Evolutionary conservation across 2,888 invertebrate species (phyloP), one percentile per base, ranked within the genome.

Genomic region (Mimumesa dahlbomi): DNA sequence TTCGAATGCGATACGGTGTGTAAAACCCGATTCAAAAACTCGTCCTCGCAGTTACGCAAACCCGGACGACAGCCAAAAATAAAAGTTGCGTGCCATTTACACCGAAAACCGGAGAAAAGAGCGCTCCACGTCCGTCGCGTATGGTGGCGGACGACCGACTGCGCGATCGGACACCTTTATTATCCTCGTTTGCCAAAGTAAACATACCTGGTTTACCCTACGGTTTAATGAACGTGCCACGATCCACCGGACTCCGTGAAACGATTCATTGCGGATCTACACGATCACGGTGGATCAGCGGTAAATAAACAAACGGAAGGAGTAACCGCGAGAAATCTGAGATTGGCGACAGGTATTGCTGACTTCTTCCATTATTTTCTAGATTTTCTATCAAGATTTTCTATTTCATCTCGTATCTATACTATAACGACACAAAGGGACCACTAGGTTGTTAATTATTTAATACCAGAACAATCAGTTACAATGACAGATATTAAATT

Each of bases 41-140:
- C 74, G 81, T 79, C 75, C 53, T 80, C 75, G 68, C 75, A 73
- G 78, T 83, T 81, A 77, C 79, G 78, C 70, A 77, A 84, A 83
- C 29, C 16, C 31, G 34, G 5, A 43, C 29, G 53, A 29, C 22
- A 13, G 29, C 19, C 46, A 9, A 42, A 45, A 46, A 61, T 59
- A 66, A 56, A 53, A 59, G 43, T 56, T 45, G 58, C 16, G 13
- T 18, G 43, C 29, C 57, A 43, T 70, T 66, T 58, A 25, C 46
- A 29, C 46, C 45, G 62, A 73, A 69, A 63, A 53, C 13, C 48
- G 31, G 48, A 58, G 71, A 42, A 49, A 65, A 75, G 18, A 18
- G 54, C 40, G 22, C 29, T 40, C 29, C 45, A 7, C 46, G 57
- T 49, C 43, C 11, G 50, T 62, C 46, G 36, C 58, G 19, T 16